Evolutionary conservation across 2,797 vertebrate genomes (phyloP).

Genomic region (Etheostoma perlongum): DNA sequence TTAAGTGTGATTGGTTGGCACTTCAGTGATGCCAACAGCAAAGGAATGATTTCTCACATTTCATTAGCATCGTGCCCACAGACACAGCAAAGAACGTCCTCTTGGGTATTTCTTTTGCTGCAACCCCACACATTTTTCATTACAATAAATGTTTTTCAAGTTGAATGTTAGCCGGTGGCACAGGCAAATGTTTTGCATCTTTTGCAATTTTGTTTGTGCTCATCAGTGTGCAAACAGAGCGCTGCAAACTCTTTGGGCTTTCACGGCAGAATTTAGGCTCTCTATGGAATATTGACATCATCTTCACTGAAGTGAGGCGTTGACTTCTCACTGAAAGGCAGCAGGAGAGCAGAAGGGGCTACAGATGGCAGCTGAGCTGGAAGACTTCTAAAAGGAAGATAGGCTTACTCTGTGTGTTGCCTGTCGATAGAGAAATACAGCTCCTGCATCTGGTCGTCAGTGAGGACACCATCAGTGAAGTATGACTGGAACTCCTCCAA

Average conservation of each 20-base stretch:
- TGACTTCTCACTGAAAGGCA: conserved; percentile 48
- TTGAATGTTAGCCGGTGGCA: background rate
- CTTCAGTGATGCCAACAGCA: conserved; percentile 1
- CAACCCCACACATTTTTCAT: background rate
- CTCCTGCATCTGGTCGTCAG: conserved; percentile 91
- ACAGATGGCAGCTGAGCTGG: conserved; percentile 63
- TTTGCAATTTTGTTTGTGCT: conserved; percentile 23
- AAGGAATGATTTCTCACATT: background rate
- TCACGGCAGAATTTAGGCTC: conserved; percentile 25
- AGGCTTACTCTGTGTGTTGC: conserved; percentile 89
- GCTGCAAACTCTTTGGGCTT: conserved; percentile 17
- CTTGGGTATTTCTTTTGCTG: background rate
- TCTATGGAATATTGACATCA: conserved; percentile 40
- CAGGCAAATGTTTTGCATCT: conserved; percentile 21
- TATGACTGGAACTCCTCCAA: conserved; percentile 96
- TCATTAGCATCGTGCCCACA: background rate
- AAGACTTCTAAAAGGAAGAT: conserved; percentile 43
- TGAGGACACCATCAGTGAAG: conserved; percentile 94
- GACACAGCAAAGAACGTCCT: background rate
- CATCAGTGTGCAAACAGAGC: conserved; percentile 28
- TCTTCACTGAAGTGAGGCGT: conserved; percentile 44
- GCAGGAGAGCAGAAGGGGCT: conserved; percentile 49
- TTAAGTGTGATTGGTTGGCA: conserved; percentile 14
- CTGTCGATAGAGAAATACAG: conserved; percentile 92
- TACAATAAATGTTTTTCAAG: background rate